A percentile compares a stretch with the other conserved stretches of the same genome.
phyloP scores from a whole-genome alignment of 2,888 invertebrate genomes.

The Drosophila prolongata region DNA sequence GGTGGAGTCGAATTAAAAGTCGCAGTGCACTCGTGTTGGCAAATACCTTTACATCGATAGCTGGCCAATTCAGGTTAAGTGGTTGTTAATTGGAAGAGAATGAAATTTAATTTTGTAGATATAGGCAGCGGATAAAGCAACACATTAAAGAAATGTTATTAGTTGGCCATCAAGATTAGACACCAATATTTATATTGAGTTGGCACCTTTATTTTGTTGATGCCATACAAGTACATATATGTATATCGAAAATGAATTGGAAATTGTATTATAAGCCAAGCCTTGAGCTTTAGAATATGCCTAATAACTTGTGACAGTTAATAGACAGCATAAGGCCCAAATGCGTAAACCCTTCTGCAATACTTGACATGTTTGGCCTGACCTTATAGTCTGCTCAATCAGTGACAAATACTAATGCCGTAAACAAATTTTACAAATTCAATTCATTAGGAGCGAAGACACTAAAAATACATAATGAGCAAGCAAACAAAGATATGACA shows the following conservation, averaged over 20 bases:
- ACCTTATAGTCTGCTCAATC: conserved; percentile 17
- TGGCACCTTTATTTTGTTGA: not conserved
- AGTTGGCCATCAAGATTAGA: not conserved
- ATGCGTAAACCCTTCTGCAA: no score
- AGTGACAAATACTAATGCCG: conserved; percentile 9
- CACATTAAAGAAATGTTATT: not conserved
- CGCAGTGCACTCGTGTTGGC: conserved; percentile 8
- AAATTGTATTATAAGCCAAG: no score
- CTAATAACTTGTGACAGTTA: not conserved
- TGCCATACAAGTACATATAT: no score
- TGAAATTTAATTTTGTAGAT: not conserved
- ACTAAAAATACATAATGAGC: not conserved
- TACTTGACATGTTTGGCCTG: not conserved
- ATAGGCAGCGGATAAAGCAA: not conserved
- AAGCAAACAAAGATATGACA: conserved; percentile 9
- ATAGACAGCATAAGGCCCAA: not conserved
- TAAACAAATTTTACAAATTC: conserved; percentile 8
- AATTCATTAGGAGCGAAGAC: not conserved
- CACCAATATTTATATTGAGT: no score
- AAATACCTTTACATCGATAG: conserved; percentile 30
- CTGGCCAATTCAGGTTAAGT: conserved; percentile 19
- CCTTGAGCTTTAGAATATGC: not conserved
- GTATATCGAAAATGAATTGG: no score
- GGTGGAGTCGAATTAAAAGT: not conserved
- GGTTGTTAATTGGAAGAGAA: not conserved